These are phyloP conservation scores for Marcusenius ussheri DNA, from an alignment of 2,113 vertebrate species.

Conservation along the genomic window DNA sequence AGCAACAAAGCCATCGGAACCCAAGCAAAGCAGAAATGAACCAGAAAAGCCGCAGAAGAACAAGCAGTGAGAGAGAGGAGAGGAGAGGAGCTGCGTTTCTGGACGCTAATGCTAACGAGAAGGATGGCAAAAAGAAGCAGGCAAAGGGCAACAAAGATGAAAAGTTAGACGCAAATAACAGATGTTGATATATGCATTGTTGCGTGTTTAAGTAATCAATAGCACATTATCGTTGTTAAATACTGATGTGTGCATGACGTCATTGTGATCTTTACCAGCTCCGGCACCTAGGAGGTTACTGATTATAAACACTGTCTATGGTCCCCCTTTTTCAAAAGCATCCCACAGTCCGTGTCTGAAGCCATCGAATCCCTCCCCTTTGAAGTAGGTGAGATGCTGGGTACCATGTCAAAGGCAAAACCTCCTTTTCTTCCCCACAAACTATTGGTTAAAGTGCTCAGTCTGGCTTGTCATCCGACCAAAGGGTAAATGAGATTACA, in stretches of 20 bases:
- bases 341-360: neutral
- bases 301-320: neutral
- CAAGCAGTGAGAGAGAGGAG: neutral
- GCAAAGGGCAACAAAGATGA: neutral
- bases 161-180: neutral
- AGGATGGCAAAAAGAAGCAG: neutral
- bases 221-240: neutral
- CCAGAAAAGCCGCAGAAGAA: neutral
- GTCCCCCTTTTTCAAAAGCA: neutral
- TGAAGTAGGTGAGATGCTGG: constrained; percentile 56
- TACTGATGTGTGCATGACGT: neutral
- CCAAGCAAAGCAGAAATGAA: neutral
- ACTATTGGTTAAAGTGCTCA: constrained; percentile 52
- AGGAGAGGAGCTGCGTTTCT: too few relatives aligned
- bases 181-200: neutral
- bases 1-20: neutral
- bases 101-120: too few relatives aligned
- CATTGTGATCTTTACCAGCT: neutral
- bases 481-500: constrained; percentile 62
- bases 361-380: constrained; percentile 22
- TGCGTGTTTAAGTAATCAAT: neutral
- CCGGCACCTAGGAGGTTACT: neutral
- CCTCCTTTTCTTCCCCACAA: constrained; percentile 42
- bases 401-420: constrained; percentile 41
- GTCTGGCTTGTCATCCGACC: constrained; percentile 44